Evolutionary conservation across 2,797 vertebrate genomes (phyloP).

Genomic region (Ammospiza maritima): DNA sequence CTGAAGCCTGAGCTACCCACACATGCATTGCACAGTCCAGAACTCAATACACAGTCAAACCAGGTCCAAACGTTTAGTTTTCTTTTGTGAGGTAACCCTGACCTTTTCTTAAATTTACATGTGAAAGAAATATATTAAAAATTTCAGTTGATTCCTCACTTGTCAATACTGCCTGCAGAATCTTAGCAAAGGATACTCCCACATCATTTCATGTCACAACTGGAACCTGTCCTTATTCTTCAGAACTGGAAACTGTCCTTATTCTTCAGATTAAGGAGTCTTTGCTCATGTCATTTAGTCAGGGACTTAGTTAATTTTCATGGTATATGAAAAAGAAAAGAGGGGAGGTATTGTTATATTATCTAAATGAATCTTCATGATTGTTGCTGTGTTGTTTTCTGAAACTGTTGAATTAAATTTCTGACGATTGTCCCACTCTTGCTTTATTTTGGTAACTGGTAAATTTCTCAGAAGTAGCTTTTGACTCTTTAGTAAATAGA

Average conservation of each 20-base stretch:
- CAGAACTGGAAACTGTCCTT: not conserved
- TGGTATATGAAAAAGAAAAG: not conserved
- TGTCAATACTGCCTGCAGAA: not conserved
- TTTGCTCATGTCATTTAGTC: not conserved
- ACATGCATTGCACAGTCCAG: not conserved
- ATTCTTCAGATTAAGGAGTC: not conserved
- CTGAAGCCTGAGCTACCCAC: not conserved
- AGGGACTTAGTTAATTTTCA: not conserved
- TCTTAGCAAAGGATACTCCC: not conserved
- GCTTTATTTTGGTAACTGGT: not conserved
- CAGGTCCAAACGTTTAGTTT: not conserved
- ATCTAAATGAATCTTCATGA: not conserved
- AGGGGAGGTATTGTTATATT: not conserved
- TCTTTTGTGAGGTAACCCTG: not conserved
- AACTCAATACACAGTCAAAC: not conserved
- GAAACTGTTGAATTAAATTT: not conserved
- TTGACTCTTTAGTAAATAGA: not conserved
- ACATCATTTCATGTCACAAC: not conserved
- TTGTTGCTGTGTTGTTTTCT: not conserved
- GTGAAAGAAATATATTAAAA: not conserved
- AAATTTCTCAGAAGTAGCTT: not conserved
- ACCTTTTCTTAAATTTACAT: not conserved
- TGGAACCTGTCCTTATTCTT: no score
- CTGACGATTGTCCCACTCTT: not conserved
- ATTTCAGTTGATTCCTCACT: not conserved